phyloP scores from a whole-genome alignment of 1,140 invertebrate species.

The Drosophila rhopaloa region DNA sequence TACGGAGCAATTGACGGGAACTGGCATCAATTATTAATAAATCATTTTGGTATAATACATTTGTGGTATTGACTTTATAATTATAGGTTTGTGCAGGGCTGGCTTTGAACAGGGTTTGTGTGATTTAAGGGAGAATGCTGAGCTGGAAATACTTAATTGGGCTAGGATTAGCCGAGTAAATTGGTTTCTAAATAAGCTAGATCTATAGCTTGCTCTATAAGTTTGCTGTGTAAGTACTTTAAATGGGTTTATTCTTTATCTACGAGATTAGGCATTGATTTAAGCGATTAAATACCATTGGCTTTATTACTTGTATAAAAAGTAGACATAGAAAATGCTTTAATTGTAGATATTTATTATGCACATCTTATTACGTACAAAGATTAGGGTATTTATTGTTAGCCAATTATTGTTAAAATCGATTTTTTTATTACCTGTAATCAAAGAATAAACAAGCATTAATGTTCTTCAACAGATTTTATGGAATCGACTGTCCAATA shows the following conservation, averaged over 20 bases:
- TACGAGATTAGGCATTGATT: not conserved
- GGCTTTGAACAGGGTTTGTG: not conserved
- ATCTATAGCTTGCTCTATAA: not conserved
- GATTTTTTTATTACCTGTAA: too few relatives aligned
- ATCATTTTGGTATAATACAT: conserved; percentile 4
- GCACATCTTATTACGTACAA: not conserved
- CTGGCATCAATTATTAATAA: not conserved
- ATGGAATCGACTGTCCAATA: too few relatives aligned
- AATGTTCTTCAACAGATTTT: too few relatives aligned
- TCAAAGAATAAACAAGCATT: too few relatives aligned
- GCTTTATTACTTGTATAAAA: not conserved
- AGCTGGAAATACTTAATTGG: not conserved
- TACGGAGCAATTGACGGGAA: not conserved
- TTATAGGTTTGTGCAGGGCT: not conserved
- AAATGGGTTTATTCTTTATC: not conserved
- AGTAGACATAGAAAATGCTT: not conserved
- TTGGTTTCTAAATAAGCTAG: not conserved
- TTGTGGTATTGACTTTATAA: conserved; percentile 1
- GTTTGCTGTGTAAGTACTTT: not conserved
- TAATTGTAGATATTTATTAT: not conserved
- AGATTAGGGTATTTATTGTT: not conserved
- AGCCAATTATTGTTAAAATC: too few relatives aligned
- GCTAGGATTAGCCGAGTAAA: not conserved
- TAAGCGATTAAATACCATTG: not conserved
- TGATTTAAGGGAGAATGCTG: not conserved